Conservation (phyloP, 1,140 invertebrate species). For the Drosophila mojavensis region DNA sequence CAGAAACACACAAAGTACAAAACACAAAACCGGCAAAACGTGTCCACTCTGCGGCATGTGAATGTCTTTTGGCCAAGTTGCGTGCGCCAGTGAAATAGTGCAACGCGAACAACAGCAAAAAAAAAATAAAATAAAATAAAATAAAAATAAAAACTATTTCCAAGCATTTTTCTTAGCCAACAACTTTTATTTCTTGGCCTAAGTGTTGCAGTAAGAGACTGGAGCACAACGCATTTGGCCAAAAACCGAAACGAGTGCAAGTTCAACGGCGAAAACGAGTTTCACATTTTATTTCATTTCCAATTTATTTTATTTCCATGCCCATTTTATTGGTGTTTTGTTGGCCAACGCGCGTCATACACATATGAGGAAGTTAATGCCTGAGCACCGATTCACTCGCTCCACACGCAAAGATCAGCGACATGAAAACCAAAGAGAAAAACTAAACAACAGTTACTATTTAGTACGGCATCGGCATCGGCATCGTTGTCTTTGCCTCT, state of each 20-base stretch:
- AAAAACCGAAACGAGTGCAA: constrained; percentile 74
- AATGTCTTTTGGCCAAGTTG: constrained; percentile 56
- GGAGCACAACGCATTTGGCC: constrained; percentile 44
- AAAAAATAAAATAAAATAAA: too few relatives aligned
- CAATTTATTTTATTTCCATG: constrained; percentile 27
- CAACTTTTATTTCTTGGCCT: constrained; percentile 62
- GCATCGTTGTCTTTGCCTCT: neutral
- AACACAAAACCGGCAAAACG: constrained; percentile 69
- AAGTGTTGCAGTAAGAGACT: constrained; percentile 59
- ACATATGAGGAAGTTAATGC: constrained; percentile 75
- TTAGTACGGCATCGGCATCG: constrained; percentile 53
- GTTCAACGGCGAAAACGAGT: constrained; percentile 75
- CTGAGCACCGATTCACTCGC: constrained; percentile 45
- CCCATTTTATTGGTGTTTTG: constrained; percentile 25
- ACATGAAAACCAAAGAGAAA: constrained; percentile 49
- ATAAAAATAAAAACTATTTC: constrained; percentile 19
- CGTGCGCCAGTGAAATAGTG: constrained; percentile 50
- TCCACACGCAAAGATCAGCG: constrained; percentile 32
- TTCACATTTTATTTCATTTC: constrained; percentile 46
- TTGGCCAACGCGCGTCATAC: constrained; percentile 46
- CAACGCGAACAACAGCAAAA: constrained; percentile 6
- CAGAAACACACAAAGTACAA: neutral
- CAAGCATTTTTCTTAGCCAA: constrained; percentile 35
- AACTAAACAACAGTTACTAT: constrained; percentile 78
- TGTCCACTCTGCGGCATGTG: constrained; percentile 61